A percentile compares a stretch with the other conserved stretches of the same genome.
These are phyloP conservation scores for Myanophis thanlyinensis DNA, from an alignment of 2,113 vertebrate species.

Conservation along the genomic window DNA sequence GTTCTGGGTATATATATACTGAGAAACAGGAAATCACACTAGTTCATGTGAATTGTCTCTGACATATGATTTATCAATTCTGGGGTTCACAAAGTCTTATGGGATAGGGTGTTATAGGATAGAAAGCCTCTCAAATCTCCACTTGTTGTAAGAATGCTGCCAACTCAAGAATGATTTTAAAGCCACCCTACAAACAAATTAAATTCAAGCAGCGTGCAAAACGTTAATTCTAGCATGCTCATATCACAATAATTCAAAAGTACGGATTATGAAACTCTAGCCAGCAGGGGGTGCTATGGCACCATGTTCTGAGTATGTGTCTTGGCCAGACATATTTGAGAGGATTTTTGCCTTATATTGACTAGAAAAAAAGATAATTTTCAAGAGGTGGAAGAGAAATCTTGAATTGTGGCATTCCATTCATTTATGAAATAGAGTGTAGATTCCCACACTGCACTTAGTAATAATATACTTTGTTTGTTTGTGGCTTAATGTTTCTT, in stretches of 20 bases:
- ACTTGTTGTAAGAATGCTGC: not conserved
- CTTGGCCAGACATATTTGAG: not conserved
- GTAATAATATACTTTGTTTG: not conserved
- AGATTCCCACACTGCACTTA: not conserved
- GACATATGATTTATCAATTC: not conserved
- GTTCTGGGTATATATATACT: not conserved
- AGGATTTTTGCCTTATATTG: no score
- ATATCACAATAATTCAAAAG: not conserved
- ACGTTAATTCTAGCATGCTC: not conserved
- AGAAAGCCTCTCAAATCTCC: not conserved
- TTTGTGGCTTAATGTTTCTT: not conserved
- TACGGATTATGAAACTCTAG: not conserved
- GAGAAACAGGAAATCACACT: not conserved
- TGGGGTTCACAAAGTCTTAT: not conserved
- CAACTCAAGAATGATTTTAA: not conserved
- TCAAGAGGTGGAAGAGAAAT: not conserved
- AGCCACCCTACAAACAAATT: not conserved
- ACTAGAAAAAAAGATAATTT: not conserved
- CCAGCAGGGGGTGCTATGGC: constrained; percentile 7
- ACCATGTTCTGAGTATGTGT: not conserved
- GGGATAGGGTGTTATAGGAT: not conserved
- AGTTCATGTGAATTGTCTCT: not conserved
- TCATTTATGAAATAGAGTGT: not conserved
- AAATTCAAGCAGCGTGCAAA: not conserved
- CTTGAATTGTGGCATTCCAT: not conserved